A percentile compares a stretch with the other conserved stretches of the same genome.
phyloP scores from a whole-genome alignment of 2,797 vertebrate species.

The Mormyrus proboscirostris region DNA sequence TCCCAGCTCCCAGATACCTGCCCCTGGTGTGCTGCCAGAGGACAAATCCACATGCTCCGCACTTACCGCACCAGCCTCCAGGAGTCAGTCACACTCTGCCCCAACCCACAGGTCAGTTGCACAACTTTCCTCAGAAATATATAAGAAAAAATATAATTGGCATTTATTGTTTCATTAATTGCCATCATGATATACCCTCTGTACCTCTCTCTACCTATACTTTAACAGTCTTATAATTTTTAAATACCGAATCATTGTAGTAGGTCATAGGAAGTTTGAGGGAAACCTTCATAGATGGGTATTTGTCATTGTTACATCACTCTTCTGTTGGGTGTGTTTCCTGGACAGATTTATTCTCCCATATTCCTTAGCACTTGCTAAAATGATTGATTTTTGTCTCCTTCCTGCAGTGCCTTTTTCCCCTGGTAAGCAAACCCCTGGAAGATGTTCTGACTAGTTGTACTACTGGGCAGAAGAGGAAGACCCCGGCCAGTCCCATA shows the following conservation, averaged over 20 bases:
- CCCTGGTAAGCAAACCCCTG: constrained; percentile 75
- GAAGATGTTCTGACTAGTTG: constrained; percentile 70
- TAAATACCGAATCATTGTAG: neutral
- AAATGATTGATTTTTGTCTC: neutral
- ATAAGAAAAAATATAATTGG: too few species aligned
- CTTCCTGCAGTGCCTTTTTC: constrained; percentile 82
- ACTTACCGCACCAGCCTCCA: constrained; percentile 78
- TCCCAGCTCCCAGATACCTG: constrained; percentile 48
- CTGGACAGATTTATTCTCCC: neutral
- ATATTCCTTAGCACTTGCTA: neutral
- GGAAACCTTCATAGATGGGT: neutral
- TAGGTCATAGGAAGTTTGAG: neutral
- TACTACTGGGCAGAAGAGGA: constrained; percentile 44
- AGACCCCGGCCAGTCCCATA: constrained; percentile 4
- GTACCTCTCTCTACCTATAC: neutral
- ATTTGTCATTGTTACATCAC: neutral
- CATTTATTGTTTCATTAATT: neutral
- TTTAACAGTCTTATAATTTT: neutral
- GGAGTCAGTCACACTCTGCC: constrained; percentile 82
- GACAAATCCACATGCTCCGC: constrained; percentile 62
- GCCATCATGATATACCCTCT: neutral
- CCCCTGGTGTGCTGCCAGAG: constrained; percentile 80
- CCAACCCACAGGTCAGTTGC: constrained; percentile 73
- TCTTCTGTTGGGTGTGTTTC: neutral
- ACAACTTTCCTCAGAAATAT: neutral